phyloP scores from a whole-genome alignment of 2,797 vertebrate species.

The Trachops cirrhosus region DNA sequence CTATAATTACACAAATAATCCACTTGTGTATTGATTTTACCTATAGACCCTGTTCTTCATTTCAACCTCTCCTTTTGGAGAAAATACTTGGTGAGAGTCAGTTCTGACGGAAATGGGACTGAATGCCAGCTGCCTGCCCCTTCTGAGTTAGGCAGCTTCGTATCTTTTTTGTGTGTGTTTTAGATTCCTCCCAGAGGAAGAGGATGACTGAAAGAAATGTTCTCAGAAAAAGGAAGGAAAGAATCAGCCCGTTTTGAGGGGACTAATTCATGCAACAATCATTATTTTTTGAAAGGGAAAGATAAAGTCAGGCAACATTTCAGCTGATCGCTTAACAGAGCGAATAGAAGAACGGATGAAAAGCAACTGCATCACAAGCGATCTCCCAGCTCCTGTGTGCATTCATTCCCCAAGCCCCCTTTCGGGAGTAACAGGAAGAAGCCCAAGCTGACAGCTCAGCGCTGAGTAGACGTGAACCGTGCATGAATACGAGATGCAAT shows the following conservation, averaged over 20 bases:
- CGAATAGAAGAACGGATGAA: background rate
- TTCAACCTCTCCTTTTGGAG: background rate
- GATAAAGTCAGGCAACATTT: background rate
- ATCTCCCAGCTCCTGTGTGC: background rate
- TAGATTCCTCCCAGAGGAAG: background rate
- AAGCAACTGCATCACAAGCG: background rate
- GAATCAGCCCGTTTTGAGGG: background rate
- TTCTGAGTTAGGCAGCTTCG: background rate
- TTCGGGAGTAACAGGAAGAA: background rate
- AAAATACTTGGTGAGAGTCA: background rate
- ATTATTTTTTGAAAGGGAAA: background rate
- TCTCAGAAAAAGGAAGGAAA: background rate
- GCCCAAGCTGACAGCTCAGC: rapidly evolving
- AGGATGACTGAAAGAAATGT: background rate
- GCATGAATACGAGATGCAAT: rapidly evolving
- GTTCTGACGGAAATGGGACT: background rate
- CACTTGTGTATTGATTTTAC: background rate
- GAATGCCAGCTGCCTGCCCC: background rate
- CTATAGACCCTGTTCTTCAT: background rate
- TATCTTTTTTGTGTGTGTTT: background rate
- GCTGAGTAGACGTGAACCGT: rapidly evolving
- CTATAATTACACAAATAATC: background rate
- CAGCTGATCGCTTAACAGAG: background rate
- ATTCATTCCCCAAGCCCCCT: background rate
- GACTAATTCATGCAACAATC: background rate